These are phyloP conservation scores for Pongo pygmaeus DNA, from an alignment of 2,113 vertebrate genomes.

Conservation along the genomic window DNA sequence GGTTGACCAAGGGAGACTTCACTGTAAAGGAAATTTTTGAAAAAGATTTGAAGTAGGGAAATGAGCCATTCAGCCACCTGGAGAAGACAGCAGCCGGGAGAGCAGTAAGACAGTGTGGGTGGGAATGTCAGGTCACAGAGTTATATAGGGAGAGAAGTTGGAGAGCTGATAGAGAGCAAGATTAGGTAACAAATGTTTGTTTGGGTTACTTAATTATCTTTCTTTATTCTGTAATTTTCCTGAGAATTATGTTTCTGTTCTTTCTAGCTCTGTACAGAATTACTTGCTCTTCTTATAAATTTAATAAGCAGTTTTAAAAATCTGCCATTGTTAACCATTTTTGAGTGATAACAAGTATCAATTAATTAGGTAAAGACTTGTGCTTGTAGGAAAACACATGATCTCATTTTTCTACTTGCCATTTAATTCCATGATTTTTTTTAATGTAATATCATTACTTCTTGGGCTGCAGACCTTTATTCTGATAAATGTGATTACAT, in stretches of 20 bases:
- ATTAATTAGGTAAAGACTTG: slow-evolving; percentile 23
- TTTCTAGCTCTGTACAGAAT: slow-evolving; percentile 33
- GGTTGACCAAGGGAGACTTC: not conserved
- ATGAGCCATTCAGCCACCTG: not conserved
- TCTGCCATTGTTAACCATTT: slow-evolving; percentile 17
- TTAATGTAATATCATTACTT: slow-evolving; percentile 9
- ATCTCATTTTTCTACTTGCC: slow-evolving; percentile 34
- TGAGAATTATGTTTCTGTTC: not conserved
- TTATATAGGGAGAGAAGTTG: not conserved
- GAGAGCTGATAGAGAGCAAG: not conserved
- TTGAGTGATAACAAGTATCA: not conserved
- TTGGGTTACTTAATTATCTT: not conserved
- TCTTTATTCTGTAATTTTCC: slow-evolving; percentile 28
- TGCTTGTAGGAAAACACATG: not conserved
- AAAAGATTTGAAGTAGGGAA: not conserved
- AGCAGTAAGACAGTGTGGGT: not conserved
- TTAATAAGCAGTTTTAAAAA: not conserved
- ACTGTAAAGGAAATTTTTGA: not conserved
- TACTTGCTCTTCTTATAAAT: not conserved
- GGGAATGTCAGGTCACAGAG: not conserved
- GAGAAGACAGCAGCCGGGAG: not conserved
- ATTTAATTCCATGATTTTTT: not conserved
- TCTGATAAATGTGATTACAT: not conserved
- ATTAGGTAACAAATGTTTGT: not conserved
- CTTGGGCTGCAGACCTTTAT: not conserved